Conservation (phyloP, 2,113 vertebrate genomes). For the Myocastor coypus region DNA sequence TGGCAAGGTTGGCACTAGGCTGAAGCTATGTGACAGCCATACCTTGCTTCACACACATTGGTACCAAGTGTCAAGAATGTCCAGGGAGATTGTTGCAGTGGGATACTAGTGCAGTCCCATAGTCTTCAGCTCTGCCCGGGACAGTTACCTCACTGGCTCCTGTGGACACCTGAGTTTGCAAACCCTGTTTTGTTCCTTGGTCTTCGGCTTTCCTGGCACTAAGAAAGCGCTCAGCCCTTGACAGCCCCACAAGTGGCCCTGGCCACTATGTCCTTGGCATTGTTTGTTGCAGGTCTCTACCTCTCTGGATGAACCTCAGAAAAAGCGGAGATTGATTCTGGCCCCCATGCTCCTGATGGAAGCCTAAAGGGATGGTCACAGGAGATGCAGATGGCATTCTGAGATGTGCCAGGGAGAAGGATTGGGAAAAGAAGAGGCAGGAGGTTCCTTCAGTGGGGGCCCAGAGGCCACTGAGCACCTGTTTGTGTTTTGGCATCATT, state of each 20-base stretch:
- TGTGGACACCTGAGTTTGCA: background rate
- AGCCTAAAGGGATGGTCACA: no score
- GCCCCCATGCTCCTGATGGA: rapidly evolving
- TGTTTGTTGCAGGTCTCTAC: background rate
- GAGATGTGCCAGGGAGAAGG: background rate
- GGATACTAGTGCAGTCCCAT: background rate
- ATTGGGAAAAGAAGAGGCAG: background rate
- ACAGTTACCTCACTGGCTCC: background rate
- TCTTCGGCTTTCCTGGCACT: background rate
- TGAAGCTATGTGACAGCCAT: background rate
- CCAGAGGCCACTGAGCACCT: background rate
- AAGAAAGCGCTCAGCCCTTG: rapidly evolving
- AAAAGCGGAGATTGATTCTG: background rate
- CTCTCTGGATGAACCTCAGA: background rate
- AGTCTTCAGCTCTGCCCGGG: background rate
- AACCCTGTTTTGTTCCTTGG: background rate
- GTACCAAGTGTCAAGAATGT: background rate
- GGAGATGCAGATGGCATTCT: no score
- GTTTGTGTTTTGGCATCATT: background rate
- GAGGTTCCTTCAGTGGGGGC: background rate
- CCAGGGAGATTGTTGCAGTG: background rate
- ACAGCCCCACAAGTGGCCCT: no score
- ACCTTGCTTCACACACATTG: background rate
- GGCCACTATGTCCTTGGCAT: background rate
- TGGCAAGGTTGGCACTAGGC: background rate